Conservation (phyloP, 2,797 vertebrate species). For the Lagorchestes hirsutus region DNA sequence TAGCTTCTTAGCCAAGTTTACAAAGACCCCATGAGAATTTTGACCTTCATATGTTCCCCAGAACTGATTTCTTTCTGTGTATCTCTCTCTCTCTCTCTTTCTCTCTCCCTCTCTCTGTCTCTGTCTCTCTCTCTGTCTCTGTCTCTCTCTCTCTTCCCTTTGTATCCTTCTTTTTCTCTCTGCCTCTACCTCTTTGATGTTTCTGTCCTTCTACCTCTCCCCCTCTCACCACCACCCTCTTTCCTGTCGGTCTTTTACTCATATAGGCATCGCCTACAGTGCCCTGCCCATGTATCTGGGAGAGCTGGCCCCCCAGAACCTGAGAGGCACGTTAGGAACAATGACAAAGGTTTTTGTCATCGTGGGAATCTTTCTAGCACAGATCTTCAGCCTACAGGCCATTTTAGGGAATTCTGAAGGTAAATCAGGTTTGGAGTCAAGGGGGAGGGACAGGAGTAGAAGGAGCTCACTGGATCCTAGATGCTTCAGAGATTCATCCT, state of each 20-base stretch:
- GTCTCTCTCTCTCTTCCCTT: no score
- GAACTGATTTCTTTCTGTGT: background rate
- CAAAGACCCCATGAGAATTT: background rate
- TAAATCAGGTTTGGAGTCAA: slow-evolving; percentile 65
- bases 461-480: rapidly evolving
- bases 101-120: no score
- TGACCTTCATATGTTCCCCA: background rate
- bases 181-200: background rate
- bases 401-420: slow-evolving; percentile 90
- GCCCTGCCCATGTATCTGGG: slow-evolving; percentile 94
- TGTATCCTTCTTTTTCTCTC: background rate
- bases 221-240: background rate
- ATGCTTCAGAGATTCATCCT: background rate
- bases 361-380: slow-evolving; percentile 90
- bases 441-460: rapidly evolving
- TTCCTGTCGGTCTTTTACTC: background rate
- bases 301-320: slow-evolving; percentile 89
- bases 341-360: slow-evolving; percentile 94
- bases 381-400: slow-evolving; percentile 90
- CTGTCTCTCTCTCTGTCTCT: no score
- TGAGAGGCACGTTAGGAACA: slow-evolving; percentile 89
- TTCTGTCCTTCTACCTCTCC: background rate
- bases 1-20: background rate
- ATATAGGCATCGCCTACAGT: slow-evolving; percentile 91
- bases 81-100: no score